These are phyloP conservation scores for Brachionus rubens DNA, from an alignment of 1,140 invertebrate genomes.

Conservation along the genomic window DNA sequence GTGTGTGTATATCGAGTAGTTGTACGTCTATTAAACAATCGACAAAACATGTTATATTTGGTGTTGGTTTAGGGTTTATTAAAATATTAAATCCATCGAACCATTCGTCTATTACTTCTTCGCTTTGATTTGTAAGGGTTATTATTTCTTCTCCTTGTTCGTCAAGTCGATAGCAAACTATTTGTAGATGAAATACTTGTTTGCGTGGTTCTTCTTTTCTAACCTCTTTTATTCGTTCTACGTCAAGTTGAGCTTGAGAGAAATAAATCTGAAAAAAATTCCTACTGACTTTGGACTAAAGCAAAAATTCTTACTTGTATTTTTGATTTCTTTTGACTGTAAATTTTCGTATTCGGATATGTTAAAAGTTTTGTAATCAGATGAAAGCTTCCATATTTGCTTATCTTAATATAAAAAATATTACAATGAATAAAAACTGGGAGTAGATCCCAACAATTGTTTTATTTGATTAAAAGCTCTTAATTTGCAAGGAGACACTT, in stretches of 20 bases:
- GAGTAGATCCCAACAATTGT: too few relatives aligned
- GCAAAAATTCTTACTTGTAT: neutral
- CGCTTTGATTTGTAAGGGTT: neutral
- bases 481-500: too few relatives aligned
- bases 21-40: conserved; percentile 38
- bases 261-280: neutral
- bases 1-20: conserved; percentile 27
- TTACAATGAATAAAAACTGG: too few relatives aligned
- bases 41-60: conserved; percentile 39
- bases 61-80: conserved; percentile 28
- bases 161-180: conserved; percentile 10
- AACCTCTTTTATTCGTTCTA: conserved; percentile 23
- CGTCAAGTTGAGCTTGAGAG: neutral
- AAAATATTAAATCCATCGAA: conserved; percentile 28
- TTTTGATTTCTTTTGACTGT: conserved; percentile 5
- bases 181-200: neutral
- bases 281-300: neutral
- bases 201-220: conserved; percentile 22
- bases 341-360: conserved; percentile 21
- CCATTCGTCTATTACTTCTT: conserved; percentile 34
- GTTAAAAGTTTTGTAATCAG: conserved; percentile 38
- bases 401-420: conserved; percentile 16
- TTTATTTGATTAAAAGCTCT: too few relatives aligned
- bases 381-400: conserved; percentile 12
- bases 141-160: conserved; percentile 26